Evolutionary conservation across 2,797 vertebrate genomes (phyloP).

Genomic region (Bufotes viridis): DNA sequence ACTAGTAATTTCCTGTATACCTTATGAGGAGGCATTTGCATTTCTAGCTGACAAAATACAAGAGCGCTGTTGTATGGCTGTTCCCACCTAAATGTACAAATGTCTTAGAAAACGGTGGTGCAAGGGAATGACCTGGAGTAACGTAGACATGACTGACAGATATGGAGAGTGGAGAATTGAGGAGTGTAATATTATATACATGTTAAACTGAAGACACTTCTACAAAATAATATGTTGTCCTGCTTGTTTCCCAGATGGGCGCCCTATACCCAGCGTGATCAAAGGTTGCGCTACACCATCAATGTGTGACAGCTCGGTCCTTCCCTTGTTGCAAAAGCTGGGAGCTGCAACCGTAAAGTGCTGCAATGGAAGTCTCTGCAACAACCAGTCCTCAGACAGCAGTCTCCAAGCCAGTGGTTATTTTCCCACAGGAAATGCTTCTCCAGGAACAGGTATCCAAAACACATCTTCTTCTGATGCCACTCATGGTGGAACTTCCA

Average conservation of each 20-base stretch:
- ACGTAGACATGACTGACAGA: no score
- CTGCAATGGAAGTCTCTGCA: conserved; percentile 48
- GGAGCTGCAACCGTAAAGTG: conserved; percentile 20
- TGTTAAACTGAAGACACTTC: no score
- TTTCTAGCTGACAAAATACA: no score
- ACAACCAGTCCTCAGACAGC: conserved; percentile 36
- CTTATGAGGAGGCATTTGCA: no score
- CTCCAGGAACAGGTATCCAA: conserved; percentile 34
- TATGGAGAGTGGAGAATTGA: no score
- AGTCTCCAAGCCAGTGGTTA: neutral
- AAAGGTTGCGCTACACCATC: conserved; percentile 53
- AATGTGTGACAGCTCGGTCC: conserved; percentile 16
- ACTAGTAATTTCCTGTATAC: no score
- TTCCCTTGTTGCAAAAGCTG: conserved; percentile 31
- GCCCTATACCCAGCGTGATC: neutral
- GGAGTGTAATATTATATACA: no score
- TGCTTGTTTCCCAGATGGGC: conserved; percentile 18
- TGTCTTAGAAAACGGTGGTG: no score
- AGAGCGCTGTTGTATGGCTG: no score
- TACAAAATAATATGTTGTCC: no score
- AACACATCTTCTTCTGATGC: neutral
- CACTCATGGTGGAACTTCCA: neutral
- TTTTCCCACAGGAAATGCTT: neutral
- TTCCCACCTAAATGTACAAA: no score
- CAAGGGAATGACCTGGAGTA: no score